These are phyloP conservation scores for Venusia cambrica DNA, from an alignment of 2,888 invertebrate genomes.

Conservation along the genomic window DNA sequence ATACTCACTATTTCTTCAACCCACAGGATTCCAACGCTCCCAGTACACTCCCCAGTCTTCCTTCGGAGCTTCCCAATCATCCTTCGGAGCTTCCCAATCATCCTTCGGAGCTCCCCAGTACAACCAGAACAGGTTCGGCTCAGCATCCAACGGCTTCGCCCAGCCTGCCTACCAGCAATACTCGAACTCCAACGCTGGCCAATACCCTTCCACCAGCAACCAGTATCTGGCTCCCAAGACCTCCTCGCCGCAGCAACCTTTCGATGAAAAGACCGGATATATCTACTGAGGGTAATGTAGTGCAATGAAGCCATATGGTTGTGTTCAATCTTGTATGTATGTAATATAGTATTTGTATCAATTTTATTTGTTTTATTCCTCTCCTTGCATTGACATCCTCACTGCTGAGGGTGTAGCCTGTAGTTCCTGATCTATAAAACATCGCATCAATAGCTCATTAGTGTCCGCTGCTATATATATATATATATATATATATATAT, in stretches of 20 bases:
- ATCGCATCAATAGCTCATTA: too few species aligned
- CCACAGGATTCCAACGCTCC: conserved; percentile 35
- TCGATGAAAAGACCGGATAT: conserved; percentile 68
- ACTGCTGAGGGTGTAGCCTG: too few species aligned
- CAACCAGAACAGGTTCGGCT: conserved; percentile 39
- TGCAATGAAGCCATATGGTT: conserved; percentile 17
- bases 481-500: too few species aligned
- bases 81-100: conserved; percentile 19
- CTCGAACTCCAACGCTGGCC: conserved; percentile 25
- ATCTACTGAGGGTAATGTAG: conserved; percentile 53
- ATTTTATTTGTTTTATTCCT: too few species aligned
- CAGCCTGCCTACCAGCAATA: conserved; percentile 25
- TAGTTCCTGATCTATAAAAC: too few species aligned
- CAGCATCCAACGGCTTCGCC: conserved; percentile 27
- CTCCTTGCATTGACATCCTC: too few species aligned
- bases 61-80: conserved; percentile 26
- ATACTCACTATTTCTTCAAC: conserved; percentile 1
- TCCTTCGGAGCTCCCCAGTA: conserved; percentile 28
- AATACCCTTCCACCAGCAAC: conserved; percentile 48
- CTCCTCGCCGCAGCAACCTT: conserved; percentile 53
- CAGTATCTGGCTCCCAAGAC: conserved; percentile 61
- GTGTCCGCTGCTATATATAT: too few species aligned
- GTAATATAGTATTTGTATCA: conserved; percentile 30
- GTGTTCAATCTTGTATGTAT: conserved; percentile 1
- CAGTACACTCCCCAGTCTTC: conserved; percentile 23